phyloP scores from a whole-genome alignment of 2,113 vertebrate genomes.

The Copsychus sechellarum region DNA sequence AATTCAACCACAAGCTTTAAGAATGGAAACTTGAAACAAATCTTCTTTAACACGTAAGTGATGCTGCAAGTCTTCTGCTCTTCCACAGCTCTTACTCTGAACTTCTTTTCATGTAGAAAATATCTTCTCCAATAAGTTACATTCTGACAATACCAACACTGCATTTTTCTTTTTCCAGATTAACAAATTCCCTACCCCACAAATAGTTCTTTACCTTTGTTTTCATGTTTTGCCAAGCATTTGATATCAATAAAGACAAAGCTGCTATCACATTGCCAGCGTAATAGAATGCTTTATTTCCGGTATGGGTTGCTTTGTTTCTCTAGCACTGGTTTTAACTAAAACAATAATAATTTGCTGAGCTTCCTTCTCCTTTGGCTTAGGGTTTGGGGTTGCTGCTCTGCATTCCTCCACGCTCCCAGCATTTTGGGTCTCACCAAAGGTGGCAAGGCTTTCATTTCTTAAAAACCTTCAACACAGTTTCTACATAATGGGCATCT shows the following conservation, averaged over 20 bases:
- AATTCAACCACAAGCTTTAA: neutral
- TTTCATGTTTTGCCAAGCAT: neutral
- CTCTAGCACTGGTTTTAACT: neutral
- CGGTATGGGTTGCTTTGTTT: neutral
- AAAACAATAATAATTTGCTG: neutral
- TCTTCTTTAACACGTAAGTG: neutral
- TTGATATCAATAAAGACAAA: neutral
- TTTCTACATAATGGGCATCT: conserved; percentile 76
- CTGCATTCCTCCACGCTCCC: neutral
- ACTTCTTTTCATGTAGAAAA: neutral
- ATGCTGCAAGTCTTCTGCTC: neutral
- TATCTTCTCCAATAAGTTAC: neutral
- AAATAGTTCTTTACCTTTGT: neutral
- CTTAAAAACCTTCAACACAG: conserved; percentile 67
- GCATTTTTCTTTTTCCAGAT: neutral
- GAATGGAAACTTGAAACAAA: neutral
- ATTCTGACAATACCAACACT: neutral
- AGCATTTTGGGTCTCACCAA: neutral
- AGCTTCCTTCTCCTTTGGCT: neutral
- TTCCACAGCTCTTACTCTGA: neutral
- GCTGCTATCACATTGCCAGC: neutral
- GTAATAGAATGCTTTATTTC: neutral
- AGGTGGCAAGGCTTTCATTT: neutral
- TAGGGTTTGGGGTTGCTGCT: neutral
- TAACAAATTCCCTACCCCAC: neutral